These are phyloP conservation scores for Catharus fuscescens DNA, from an alignment of 2,113 vertebrate genomes.

Conservation along the genomic window DNA sequence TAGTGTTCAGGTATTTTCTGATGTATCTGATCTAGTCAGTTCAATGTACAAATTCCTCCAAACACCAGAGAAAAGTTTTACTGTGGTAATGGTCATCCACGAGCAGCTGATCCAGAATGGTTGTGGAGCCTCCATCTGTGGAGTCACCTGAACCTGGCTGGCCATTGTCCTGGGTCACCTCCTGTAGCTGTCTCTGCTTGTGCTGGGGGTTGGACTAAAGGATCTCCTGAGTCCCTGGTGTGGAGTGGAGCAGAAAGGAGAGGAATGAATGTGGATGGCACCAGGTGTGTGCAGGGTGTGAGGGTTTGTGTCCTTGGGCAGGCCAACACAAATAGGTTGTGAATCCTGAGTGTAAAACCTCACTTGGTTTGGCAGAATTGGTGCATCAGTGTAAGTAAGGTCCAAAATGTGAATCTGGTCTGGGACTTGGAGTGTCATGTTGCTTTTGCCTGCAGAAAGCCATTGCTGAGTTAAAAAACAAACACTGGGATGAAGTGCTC, in stretches of 20 bases:
- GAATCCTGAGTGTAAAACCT: neutral
- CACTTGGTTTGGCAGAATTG: neutral
- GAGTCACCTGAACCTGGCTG: neutral
- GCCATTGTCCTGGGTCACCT: neutral
- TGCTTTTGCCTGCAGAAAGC: neutral
- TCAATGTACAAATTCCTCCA: neutral
- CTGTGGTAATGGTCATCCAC: neutral
- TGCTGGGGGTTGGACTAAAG: rapidly evolving
- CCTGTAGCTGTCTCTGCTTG: neutral
- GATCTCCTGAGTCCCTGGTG: neutral
- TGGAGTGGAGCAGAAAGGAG: neutral
- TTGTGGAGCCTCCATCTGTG: neutral
- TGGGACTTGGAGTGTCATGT: neutral
- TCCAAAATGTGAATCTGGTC: neutral
- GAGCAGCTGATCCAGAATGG: neutral
- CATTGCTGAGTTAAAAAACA: neutral
- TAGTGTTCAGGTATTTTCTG: neutral
- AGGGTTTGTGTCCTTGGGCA: neutral
- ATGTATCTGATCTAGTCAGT: neutral
- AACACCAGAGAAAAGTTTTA: neutral
- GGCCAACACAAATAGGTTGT: neutral
- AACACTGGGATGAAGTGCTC: neutral
- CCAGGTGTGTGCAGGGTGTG: neutral
- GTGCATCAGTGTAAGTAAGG: neutral
- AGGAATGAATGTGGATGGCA: neutral